Evolutionary conservation across 2,888 invertebrate species (phyloP), one percentile per base, ranked within the genome.

Genomic region (Rugalucina vietnamica): DNA sequence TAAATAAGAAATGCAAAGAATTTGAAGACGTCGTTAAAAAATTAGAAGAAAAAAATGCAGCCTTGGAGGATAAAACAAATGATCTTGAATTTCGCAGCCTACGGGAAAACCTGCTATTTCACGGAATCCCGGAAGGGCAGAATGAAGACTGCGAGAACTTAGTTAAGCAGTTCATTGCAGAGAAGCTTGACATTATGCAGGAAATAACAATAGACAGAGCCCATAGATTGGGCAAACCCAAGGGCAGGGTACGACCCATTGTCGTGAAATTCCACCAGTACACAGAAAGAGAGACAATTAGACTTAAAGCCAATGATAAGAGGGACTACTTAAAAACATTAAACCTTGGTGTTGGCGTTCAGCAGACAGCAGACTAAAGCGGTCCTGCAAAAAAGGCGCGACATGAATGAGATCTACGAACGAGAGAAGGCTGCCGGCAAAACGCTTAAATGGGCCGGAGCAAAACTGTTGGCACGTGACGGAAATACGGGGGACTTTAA

Each of bases 21-120:
- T 74, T 74, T 32, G 54, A 74, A 74, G 36, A 74, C 14, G 10
- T 34, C 2, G 57, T 54, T 2, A 54, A 29, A 29, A 74, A 54
- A 18, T 14, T 74, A 1, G 54, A 74, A 29, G 12, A 18, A 32
- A 18, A 74, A 36, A 74, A 74, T 54, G n/a, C 50, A 37, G 10
- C 50, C 24, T n/a, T 54, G 2, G 50, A 74, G 21, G 29, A 29
- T 8, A 50, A 74, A 50, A 54, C 50, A 21, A 74, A 54, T 57
- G 74, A 54, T n/a, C 12, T 50, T 10, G 74, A 54, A 74, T 50
- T 74, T 29, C 74, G 50, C 2, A n/a, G 32, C 4, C 32, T 74
- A 54, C n/a, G 74, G 54, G 74, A 74, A 74, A 74, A 74, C 54
- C 36, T 74, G 12, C 12, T 74, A 27, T 74, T 74, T 49, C 57